Conservation (phyloP, 2,113 vertebrate genomes). For the cat (Felis catus) region DNA sequence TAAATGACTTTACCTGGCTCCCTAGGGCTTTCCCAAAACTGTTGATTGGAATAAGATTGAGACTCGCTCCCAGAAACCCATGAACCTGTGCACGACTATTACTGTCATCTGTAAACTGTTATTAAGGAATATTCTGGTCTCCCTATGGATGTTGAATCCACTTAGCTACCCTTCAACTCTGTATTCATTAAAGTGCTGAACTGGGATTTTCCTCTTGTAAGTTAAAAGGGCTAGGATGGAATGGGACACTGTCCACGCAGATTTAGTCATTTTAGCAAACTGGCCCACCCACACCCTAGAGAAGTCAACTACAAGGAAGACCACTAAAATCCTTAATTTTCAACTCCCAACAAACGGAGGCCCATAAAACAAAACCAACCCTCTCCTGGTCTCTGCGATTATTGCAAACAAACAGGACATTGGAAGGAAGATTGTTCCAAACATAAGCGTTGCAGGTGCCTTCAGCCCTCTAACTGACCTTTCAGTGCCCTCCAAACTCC, state of each 20-base stretch:
- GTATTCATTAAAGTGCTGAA: not conserved
- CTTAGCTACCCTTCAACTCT: not conserved
- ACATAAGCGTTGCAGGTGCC: not conserved
- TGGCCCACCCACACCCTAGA: not conserved
- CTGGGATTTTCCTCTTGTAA: not conserved
- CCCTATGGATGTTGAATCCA: not conserved
- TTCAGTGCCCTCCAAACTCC: not conserved
- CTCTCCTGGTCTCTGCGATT: not conserved
- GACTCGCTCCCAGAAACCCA: not conserved
- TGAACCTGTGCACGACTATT: not conserved
- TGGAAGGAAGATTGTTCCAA: not conserved
- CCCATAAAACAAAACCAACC: not conserved
- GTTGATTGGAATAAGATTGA: not conserved
- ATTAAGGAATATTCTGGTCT: not conserved
- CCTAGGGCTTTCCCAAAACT: not conserved
- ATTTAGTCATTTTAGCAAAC: not conserved
- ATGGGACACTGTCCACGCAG: not conserved
- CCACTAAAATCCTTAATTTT: not conserved
- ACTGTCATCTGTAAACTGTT: not conserved
- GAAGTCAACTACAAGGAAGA: not conserved
- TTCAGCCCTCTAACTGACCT: not conserved
- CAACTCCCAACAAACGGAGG: not conserved
- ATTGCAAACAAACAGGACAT: not conserved
- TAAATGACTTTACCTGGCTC: not conserved
- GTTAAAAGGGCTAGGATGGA: not conserved